Base-by-base conservation (phyloP, 2,113 vertebrate genomes). In the Ranitomeya variabilis region DNA sequence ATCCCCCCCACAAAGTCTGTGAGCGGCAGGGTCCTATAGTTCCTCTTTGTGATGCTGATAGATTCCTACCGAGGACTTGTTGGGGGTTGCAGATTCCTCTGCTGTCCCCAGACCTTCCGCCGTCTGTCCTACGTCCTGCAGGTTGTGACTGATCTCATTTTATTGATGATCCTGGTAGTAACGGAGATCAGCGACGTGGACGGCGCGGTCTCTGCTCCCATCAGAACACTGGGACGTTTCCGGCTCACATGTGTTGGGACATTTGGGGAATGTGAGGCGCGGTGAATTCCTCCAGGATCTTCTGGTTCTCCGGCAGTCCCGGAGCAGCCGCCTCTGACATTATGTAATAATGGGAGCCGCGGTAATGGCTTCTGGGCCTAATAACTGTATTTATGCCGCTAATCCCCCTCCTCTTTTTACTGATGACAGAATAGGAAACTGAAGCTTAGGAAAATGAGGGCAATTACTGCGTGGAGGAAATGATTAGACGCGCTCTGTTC, bases 401-500 rank as follows among this genome's bases (percentile, higher is more conserved):
- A 64, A 82, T 82, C 80, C 80, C 23, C 77, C 59, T 59, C 57
- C 80, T 62, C 79, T 21, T 81, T 81, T 12, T 81, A 60, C 55
- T 62, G 80, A 81, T 81, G 80, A 81, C 80, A 82, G 80, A 64
- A 82, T 31, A 31, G 79, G 59, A 55, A 79, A n/a, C 11, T 10
- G 11, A 57, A 79, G 77, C 57, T 82, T 45, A 45, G 80, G 57
- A 82, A 37, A 82, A 82, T 82, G 26, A 82, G 80, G 80, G 80
- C 80, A 82, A 82, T 82, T 82, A 82, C 10, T 0, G 79, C 19
- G 57, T 60, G 23, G 23, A 81, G 55, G 31, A 62, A 64, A 51
- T 10, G 15, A 82, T 62, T 60, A 62, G 26, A 21, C 57, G 16
- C 26, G 12, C 55, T 64, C n/a, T 31, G 23, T 62, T 81, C 57